Conservation (phyloP, 2,113 vertebrate genomes). For the Paraplagusia blochii region DNA sequence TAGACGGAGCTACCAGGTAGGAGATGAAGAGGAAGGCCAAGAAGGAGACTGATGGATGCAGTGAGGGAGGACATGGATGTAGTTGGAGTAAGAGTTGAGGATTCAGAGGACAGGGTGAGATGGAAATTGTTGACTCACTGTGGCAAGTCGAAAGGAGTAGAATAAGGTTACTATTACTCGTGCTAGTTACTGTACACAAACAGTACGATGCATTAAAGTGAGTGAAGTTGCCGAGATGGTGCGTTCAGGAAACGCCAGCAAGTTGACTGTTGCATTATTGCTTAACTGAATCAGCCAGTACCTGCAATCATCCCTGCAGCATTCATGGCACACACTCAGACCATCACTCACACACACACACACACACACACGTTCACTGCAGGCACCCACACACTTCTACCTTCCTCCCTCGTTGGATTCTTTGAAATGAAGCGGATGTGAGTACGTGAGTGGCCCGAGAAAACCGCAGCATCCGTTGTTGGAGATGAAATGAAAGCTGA, state of each 20-base stretch:
- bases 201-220: constrained; percentile 19
- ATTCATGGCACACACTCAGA: not conserved
- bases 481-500: constrained; percentile 40
- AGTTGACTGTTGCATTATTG: not conserved
- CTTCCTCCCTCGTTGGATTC: constrained; percentile 11
- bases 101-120: no score
- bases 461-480: constrained; percentile 47
- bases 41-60: no score
- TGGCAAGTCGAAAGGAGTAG: no score
- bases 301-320: not conserved
- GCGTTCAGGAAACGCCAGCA: constrained; percentile 8
- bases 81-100: no score
- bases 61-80: no score
- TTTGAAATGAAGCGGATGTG: constrained; percentile 29
- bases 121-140: no score
- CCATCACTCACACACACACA: not conserved
- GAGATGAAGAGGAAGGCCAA: no score
- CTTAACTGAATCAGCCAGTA: constrained; percentile 6
- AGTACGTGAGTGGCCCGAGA: constrained; percentile 44
- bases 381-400: not conserved
- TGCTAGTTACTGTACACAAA: not conserved
- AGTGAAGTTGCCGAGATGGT: not conserved
- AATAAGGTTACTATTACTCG: constrained; percentile 10
- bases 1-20: no score
- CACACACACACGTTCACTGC: constrained; percentile 11